These are phyloP conservation scores for Sakesphorus luctuosus DNA, from an alignment of 2,113 vertebrate genomes.

Conservation along the genomic window DNA sequence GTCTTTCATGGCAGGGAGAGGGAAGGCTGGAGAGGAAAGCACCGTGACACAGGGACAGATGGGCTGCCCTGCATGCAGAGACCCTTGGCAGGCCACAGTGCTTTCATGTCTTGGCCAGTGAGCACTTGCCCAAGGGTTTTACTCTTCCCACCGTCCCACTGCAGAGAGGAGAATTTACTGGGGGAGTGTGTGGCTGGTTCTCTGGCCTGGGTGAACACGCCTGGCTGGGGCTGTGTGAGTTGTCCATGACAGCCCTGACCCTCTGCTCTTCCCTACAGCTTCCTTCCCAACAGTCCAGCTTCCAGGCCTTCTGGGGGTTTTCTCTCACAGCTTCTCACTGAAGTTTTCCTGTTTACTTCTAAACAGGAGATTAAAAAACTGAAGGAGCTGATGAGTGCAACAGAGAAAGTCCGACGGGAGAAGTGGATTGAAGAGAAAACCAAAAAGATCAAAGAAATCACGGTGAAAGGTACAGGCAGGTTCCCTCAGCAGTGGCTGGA, in stretches of 20 bases:
- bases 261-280: background rate
- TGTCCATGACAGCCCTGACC: background rate
- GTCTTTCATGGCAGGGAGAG: background rate
- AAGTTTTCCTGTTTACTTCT: background rate
- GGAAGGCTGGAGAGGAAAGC: background rate
- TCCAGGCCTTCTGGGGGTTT: background rate
- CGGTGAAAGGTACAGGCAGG: constrained; percentile 83
- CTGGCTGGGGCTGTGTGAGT: background rate
- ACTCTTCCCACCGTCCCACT: background rate
- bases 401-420: constrained; percentile 89
- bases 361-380: constrained; percentile 92
- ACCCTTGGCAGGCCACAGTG: background rate
- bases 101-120: background rate
- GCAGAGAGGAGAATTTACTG: background rate
- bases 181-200: background rate
- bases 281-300: background rate
- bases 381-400: constrained; percentile 90
- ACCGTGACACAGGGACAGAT: background rate
- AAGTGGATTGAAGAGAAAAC: constrained; percentile 98
- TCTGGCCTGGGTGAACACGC: background rate
- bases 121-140: background rate
- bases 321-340: background rate
- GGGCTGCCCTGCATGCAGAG: background rate
- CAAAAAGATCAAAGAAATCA: constrained; percentile 96
- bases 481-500: background rate